Conservation (phyloP, 1,140 invertebrate species). For the Grapholita molesta region DNA sequence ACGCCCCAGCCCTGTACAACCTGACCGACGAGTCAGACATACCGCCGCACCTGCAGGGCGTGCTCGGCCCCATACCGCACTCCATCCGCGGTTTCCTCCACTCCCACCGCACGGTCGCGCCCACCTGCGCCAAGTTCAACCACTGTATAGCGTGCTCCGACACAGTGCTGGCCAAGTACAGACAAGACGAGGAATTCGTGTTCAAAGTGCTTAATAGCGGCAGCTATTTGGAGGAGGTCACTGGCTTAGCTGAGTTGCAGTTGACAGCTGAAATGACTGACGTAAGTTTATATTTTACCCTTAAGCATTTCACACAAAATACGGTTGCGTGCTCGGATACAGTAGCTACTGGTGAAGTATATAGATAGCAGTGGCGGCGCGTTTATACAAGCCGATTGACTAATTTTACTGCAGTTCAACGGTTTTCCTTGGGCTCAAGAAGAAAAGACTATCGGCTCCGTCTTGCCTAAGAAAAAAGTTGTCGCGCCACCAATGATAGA, state of each 20-base stretch:
- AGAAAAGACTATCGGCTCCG: no score
- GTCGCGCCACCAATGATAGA: slow-evolving; percentile 81
- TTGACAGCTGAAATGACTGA: slow-evolving; percentile 81
- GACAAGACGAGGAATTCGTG: slow-evolving; percentile 86
- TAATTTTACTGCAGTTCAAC: no score
- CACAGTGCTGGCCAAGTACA: slow-evolving; percentile 83
- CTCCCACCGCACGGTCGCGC: slow-evolving; percentile 87
- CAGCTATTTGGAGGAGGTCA: slow-evolving; percentile 91
- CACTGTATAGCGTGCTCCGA: slow-evolving; percentile 95
- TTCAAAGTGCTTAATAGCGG: slow-evolving; percentile 91
- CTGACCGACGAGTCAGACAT: slow-evolving; percentile 46
- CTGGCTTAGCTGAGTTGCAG: slow-evolving; percentile 89
- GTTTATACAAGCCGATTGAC: no score
- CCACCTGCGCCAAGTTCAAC: slow-evolving; percentile 90
- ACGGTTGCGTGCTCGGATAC: slow-evolving; percentile 90
- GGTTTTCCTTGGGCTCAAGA: no score
- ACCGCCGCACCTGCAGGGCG: slow-evolving; percentile 80
- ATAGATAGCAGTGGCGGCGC: no score
- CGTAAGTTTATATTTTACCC: slow-evolving; percentile 69
- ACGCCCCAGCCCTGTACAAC: slow-evolving; percentile 81
- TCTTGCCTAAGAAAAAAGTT: no score
- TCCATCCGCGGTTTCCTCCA: slow-evolving; percentile 95
- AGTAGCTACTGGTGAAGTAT: slow-evolving; percentile 86
- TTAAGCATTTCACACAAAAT: slow-evolving; percentile 73
- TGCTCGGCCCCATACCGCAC: slow-evolving; percentile 94